A percentile compares a stretch with the other conserved stretches of the same genome.
Evolutionary conservation across 2,888 invertebrate genomes (phyloP).

Genomic region (Aspidiotus destructor): DNA sequence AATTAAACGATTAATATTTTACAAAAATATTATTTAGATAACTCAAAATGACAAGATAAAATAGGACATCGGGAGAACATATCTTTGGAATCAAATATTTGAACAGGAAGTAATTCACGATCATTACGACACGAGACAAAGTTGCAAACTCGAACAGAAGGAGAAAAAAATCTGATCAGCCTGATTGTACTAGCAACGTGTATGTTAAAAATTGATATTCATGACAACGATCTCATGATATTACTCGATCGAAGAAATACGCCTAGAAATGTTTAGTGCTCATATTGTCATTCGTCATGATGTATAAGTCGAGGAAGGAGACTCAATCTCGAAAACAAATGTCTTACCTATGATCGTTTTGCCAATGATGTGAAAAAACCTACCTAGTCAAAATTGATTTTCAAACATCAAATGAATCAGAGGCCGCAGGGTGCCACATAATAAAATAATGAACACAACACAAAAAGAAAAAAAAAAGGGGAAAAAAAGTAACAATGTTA

Average conservation of each 20-base stretch:
- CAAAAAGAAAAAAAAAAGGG: background rate
- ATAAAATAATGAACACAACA: constrained; percentile 19
- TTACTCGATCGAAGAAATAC: background rate
- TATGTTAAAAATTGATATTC: background rate
- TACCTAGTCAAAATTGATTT: background rate
- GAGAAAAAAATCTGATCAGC: background rate
- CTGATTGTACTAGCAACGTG: constrained; percentile 8
- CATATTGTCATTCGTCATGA: constrained; percentile 17
- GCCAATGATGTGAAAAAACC: constrained; percentile 1
- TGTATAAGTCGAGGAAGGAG: background rate
- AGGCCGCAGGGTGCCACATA: background rate
- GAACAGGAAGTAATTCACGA: too few relatives aligned
- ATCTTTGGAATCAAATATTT: too few relatives aligned
- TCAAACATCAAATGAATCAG: too few relatives aligned
- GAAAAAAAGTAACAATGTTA: background rate
- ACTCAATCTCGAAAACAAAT: constrained; percentile 12
- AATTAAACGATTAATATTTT: too few relatives aligned
- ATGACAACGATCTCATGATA: background rate
- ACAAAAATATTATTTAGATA: too few relatives aligned
- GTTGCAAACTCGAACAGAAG: background rate
- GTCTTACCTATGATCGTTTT: background rate
- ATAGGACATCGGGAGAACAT: too few relatives aligned
- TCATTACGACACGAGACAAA: too few relatives aligned
- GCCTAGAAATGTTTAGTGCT: background rate
- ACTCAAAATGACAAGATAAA: too few relatives aligned